A percentile compares a stretch with the other conserved stretches of the same genome.
Conservation (phyloP, 2,888 invertebrate species). For the Ctenicera cuprea region DNA sequence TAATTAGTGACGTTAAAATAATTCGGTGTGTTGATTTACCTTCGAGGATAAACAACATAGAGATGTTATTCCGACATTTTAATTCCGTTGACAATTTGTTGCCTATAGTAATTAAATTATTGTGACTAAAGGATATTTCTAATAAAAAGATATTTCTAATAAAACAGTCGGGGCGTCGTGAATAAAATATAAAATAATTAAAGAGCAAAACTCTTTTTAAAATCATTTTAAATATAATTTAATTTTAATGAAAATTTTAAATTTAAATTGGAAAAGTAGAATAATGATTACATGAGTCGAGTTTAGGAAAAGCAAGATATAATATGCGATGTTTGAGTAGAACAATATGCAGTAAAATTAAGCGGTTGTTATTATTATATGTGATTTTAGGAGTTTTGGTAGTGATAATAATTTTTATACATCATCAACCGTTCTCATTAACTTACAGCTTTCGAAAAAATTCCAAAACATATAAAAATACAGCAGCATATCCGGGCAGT, state of each 20-base stretch:
- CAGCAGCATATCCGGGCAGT: slow-evolving; percentile 59
- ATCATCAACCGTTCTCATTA: slow-evolving; percentile 35
- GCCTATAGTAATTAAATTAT: too few relatives aligned
- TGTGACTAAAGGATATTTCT: too few relatives aligned
- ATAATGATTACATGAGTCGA: neutral
- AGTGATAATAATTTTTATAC: slow-evolving; percentile 40
- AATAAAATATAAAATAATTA: too few relatives aligned
- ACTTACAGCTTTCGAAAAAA: slow-evolving; percentile 5
- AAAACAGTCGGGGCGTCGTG: too few relatives aligned
- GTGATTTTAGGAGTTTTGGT: slow-evolving; percentile 34
- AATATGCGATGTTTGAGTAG: slow-evolving; percentile 49
- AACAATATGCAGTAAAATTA: slow-evolving; percentile 44
- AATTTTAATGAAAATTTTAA: too few relatives aligned
- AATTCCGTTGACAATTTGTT: too few relatives aligned
- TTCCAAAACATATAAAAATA: slow-evolving; percentile 54
- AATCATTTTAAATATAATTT: too few relatives aligned
- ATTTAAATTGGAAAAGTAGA: neutral
- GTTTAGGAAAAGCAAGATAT: neutral
- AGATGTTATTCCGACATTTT: too few relatives aligned
- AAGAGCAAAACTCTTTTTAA: too few relatives aligned
- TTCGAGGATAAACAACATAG: too few relatives aligned
- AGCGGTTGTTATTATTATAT: slow-evolving; percentile 42
- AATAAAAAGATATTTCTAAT: too few relatives aligned
- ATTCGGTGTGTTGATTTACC: too few relatives aligned
- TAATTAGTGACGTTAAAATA: neutral